Base-by-base conservation (phyloP, 2,113 vertebrate genomes). In the Pao palembangensis region DNA sequence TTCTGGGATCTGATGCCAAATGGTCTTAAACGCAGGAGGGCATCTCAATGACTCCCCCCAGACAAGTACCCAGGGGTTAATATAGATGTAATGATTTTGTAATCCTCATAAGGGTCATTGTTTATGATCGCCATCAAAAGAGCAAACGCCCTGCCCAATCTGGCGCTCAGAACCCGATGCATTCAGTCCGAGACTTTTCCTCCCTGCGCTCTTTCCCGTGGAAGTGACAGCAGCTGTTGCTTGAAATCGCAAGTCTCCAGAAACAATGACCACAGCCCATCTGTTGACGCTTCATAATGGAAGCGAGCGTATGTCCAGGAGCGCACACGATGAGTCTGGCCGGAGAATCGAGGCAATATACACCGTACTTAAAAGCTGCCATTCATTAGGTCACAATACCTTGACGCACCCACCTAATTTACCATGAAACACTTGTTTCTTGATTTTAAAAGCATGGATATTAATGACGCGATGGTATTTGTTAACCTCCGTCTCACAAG, bases 341-440 rank as follows among this genome's bases (percentile, higher is more conserved):
- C 91, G 89, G 92, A 93, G 93, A 89, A 88, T 86, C 89, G 78
- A 93, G 91, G 92, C 94, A 94, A 95, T 95, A 89, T 93, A 93
- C 91, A 93, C 91, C 92, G 93, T 93, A 93, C 93, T 93, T 94
- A 95, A 94, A 94, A 92, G 91, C 93, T 91, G 88, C 91, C 88
- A 93, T 94, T 94, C 92, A 93, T 84, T 72, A 78, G 67, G 78
- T 73, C 88, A 95, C 93, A 93, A 93, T 93, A 91, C 90, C 90
- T 90, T 90, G 82, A 90, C 90, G 89, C 91, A 89, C 88, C 72
- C 82, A 88, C 85, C 84, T 91, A 93, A 92, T 91, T 88, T 90
- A 88, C 91, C 90, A 88, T 93, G 92, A 90, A 93, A 91, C 91
- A 87, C 89, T 90, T 89, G 85, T 89, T 90, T 89, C 88, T 87